Percentiles rank a stretch among this genome's conserved stretches.
Conservation (phyloP, 2,888 invertebrate species). For the Hypomecis atomaria region DNA sequence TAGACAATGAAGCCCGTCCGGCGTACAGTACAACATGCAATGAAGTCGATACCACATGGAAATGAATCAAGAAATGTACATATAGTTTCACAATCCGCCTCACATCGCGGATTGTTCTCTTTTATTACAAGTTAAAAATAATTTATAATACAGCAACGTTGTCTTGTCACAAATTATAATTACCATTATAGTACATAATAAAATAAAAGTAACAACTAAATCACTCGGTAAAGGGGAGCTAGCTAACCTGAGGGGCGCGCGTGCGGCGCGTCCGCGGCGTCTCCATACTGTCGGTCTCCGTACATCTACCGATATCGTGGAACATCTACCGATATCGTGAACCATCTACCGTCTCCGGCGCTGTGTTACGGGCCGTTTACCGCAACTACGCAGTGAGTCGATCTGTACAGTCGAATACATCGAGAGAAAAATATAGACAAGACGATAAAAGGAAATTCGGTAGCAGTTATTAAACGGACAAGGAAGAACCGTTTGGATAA, state of each 20-base stretch:
- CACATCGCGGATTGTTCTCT: conserved; percentile 35
- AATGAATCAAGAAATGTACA: conserved; percentile 42
- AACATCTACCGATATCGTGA: too few species aligned
- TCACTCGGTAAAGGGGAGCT: conserved; percentile 41
- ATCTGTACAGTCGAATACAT: too few species aligned
- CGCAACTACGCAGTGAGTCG: too few species aligned
- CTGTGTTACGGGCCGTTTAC: too few species aligned
- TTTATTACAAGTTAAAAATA: conserved; percentile 44
- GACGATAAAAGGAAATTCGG: too few species aligned
- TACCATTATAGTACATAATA: conserved; percentile 44
- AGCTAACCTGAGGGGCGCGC: conserved; percentile 7
- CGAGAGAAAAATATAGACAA: too few species aligned
- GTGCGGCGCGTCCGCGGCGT: too few species aligned
- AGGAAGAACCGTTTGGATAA: too few species aligned
- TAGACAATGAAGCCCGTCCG: conserved; percentile 4
- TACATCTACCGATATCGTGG: too few species aligned
- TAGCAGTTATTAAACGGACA: too few species aligned
- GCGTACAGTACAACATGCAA: conserved; percentile 10
- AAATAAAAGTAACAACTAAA: conserved; percentile 45
- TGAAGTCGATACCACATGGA: conserved; percentile 20
- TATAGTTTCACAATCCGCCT: conserved; percentile 38
- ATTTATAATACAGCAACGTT: conserved; percentile 46
- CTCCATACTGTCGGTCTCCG: too few species aligned
- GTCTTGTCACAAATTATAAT: conserved; percentile 45
- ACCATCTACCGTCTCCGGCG: too few species aligned